A percentile compares a stretch with the other conserved stretches of the same genome.
Evolutionary conservation across 2,797 vertebrate species (phyloP).

Genomic region (Gambelia wislizenii): DNA sequence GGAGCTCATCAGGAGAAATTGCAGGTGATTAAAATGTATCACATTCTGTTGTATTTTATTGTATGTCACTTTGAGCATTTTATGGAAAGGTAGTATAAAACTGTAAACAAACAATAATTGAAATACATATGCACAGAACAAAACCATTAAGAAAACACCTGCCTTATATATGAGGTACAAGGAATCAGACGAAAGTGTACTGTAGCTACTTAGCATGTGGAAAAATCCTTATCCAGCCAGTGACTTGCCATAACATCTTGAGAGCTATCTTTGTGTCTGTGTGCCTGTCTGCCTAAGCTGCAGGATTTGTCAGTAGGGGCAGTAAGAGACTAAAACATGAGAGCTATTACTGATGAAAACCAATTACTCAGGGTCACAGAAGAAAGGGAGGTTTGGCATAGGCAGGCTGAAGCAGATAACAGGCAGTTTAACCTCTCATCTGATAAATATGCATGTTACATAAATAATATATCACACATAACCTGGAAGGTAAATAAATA

Average conservation of each 20-base stretch:
- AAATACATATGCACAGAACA: neutral
- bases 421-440: slow-evolving; percentile 55
- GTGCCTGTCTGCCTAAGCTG: neutral
- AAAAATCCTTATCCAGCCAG: neutral
- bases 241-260: neutral
- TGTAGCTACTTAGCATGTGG: neutral
- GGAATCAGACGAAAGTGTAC: neutral
- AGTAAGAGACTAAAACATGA: neutral
- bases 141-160: neutral
- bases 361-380: slow-evolving; percentile 11
- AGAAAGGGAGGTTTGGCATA: neutral
- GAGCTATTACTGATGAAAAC: rapidly evolving
- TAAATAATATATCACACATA: slow-evolving; percentile 63
- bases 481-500: slow-evolving; percentile 19
- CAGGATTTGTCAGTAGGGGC: neutral
- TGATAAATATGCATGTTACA: slow-evolving; percentile 69
- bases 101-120: neutral
- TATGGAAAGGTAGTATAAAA: neutral
- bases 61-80: neutral
- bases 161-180: neutral
- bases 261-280: neutral
- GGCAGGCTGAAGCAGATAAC: slow-evolving; percentile 47
- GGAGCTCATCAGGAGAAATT: neutral
- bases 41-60: neutral
- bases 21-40: neutral